phyloP scores from a whole-genome alignment of 2,797 vertebrate species.

The Eupleurogrammus muticus region DNA sequence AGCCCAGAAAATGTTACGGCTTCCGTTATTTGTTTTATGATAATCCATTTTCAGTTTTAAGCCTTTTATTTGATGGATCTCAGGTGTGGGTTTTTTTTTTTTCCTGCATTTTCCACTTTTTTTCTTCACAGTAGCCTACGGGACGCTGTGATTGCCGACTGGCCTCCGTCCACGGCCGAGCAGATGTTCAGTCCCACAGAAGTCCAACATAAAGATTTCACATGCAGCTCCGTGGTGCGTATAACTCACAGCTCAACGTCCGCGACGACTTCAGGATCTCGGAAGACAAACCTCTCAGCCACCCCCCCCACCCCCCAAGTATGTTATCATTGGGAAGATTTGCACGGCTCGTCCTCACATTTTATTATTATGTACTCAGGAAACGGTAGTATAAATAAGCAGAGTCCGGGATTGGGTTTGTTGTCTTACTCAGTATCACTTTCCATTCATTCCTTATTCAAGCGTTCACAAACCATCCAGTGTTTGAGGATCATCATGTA shows the following conservation, averaged over 20 bases:
- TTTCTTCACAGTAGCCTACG: slow-evolving; percentile 13
- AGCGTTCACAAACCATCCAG: neutral
- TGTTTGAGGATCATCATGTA: slow-evolving; percentile 3
- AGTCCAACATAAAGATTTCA: slow-evolving; percentile 33
- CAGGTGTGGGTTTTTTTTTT: slow-evolving; percentile 37
- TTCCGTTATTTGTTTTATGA: slow-evolving; percentile 20
- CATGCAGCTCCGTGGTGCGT: slow-evolving; percentile 8
- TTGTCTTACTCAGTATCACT: slow-evolving; percentile 1
- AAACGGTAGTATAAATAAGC: neutral
- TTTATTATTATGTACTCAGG: neutral
- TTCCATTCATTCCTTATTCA: neutral
- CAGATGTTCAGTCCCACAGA: slow-evolving; percentile 51
- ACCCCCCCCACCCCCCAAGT: no score
- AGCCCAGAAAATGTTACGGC: slow-evolving; percentile 10
- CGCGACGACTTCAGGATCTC: neutral
- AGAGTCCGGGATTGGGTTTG: neutral
- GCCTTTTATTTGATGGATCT: slow-evolving; percentile 31
- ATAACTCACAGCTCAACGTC: neutral
- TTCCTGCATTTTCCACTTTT: neutral
- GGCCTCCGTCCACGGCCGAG: slow-evolving; percentile 31
- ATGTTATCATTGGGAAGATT: neutral
- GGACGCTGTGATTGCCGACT: slow-evolving; percentile 19
- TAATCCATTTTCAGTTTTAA: slow-evolving; percentile 30
- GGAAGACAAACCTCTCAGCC: neutral
- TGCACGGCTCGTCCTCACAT: neutral